phyloP scores from a whole-genome alignment of 2,888 invertebrate genomes.

The Lasioglossum calceatum region DNA sequence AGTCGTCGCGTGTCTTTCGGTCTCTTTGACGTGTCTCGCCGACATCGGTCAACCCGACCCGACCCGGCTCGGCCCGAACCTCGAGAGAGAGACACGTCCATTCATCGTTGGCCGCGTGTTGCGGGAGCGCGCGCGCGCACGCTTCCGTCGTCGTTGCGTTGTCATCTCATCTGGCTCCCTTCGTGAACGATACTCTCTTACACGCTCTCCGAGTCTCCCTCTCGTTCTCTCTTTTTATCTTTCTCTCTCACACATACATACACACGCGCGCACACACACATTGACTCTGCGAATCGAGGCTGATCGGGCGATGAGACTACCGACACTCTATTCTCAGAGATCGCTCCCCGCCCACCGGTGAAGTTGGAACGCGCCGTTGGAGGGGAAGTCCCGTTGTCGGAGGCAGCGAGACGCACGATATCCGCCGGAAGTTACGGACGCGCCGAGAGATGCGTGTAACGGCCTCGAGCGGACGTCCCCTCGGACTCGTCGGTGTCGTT shows the following conservation, averaged over 20 bases:
- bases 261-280: neutral
- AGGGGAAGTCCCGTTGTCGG: constrained; percentile 21
- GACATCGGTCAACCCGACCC: constrained; percentile 17
- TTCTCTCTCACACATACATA: rapidly evolving
- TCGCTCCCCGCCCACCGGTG: neutral
- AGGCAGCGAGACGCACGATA: constrained; percentile 19
- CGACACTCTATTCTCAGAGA: neutral
- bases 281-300: neutral
- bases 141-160: neutral
- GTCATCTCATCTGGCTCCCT: constrained; percentile 8
- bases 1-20: constrained; percentile 46
- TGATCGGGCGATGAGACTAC: neutral
- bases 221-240: neutral
- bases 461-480: constrained; percentile 17
- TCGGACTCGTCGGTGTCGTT: constrained; percentile 5
- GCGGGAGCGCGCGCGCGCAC: neutral
- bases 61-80: neutral
- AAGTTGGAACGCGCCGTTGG: neutral
- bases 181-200: neutral
- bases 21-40: constrained; percentile 41
- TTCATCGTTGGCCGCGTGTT: constrained; percentile 9
- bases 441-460: constrained; percentile 27
- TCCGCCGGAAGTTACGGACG: constrained; percentile 41
- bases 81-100: constrained; percentile 6
- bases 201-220: neutral